A percentile compares a stretch with the other conserved stretches of the same genome.
Conservation (phyloP, 2,113 vertebrate species). For the Saimiri boliviensis region DNA sequence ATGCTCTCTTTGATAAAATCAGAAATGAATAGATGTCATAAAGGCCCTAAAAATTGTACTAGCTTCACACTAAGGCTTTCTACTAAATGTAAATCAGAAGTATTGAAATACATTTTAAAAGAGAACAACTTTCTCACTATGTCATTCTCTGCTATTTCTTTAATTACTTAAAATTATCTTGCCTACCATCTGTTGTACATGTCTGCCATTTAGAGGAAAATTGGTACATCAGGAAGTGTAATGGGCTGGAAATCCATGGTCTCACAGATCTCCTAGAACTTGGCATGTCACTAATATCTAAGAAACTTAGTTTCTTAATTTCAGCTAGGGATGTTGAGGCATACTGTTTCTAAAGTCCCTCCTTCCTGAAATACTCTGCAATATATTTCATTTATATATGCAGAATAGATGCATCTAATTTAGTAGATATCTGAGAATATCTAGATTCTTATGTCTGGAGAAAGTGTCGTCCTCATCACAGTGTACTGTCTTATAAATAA, state of each 20-base stretch:
- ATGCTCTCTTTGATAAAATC: background rate
- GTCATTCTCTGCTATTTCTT: constrained; percentile 31
- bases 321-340: background rate
- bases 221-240: background rate
- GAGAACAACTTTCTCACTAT: background rate
- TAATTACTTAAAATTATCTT: constrained; percentile 44
- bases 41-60: background rate
- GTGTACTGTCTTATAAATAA: constrained; percentile 22
- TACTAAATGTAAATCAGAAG: constrained; percentile 24
- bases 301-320: constrained; percentile 7
- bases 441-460: constrained; percentile 3
- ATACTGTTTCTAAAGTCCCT: background rate
- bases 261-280: background rate
- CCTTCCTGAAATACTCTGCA: background rate
- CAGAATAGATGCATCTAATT: background rate
- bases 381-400: background rate
- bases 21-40: background rate
- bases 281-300: background rate
- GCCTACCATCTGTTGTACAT: background rate
- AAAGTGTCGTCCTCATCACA: background rate
- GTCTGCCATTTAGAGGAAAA: background rate
- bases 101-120: constrained; percentile 13
- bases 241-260: background rate
- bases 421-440: background rate
- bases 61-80: background rate